Evolutionary conservation across 2,888 invertebrate species (phyloP).

Genomic region (Eudemis profundana): DNA sequence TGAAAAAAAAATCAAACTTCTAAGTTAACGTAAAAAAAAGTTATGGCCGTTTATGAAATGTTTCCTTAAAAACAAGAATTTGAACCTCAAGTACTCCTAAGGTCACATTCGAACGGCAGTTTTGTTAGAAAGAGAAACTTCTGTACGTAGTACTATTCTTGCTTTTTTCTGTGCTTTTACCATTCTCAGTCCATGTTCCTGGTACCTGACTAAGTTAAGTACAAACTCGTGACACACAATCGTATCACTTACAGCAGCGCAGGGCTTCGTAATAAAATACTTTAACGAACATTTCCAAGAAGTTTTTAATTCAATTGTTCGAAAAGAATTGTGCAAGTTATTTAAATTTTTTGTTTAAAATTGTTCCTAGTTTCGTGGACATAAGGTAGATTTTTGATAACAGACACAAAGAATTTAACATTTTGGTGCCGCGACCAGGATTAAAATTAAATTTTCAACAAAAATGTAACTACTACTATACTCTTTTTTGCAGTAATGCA

Average conservation of each 20-base stretch:
- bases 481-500: not conserved
- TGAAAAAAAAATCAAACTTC: too few relatives aligned
- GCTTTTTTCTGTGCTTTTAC: not conserved
- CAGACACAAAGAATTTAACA: not conserved
- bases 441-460: conserved; percentile 23
- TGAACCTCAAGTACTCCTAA: not conserved
- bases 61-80: too few relatives aligned
- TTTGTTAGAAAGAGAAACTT: too few relatives aligned
- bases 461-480: conserved; percentile 7
- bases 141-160: not conserved
- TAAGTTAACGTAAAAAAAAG: too few relatives aligned
- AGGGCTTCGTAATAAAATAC: conserved; percentile 23
- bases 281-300: conserved; percentile 26
- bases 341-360: not conserved
- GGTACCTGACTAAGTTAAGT: too few relatives aligned
- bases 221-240: conserved; percentile 13
- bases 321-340: conserved; percentile 4
- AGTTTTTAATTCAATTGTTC: conserved; percentile 25
- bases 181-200: not conserved
- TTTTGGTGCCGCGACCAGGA: conserved; percentile 28
- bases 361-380: not conserved
- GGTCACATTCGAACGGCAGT: too few relatives aligned
- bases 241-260: conserved; percentile 17
- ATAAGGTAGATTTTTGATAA: not conserved
- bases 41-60: too few relatives aligned